These are phyloP conservation scores for Sebastes schlegelii DNA, from an alignment of 2,113 vertebrate species.

Conservation along the genomic window DNA sequence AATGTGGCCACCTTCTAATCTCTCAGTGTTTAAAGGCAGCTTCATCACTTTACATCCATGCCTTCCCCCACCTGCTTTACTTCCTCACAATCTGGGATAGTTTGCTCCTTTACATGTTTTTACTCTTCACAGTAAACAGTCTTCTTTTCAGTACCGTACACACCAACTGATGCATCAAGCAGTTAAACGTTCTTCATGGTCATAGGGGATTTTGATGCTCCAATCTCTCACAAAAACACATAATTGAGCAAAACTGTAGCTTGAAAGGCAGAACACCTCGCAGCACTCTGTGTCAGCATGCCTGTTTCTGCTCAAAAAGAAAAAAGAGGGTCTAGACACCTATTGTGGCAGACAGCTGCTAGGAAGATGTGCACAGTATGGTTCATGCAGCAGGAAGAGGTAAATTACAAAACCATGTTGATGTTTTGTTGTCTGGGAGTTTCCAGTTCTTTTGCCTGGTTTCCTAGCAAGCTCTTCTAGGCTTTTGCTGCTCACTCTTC, in stretches of 20 bases:
- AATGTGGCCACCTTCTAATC: constrained; percentile 37
- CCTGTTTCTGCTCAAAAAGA: constrained; percentile 26
- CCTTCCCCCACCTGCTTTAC: constrained; percentile 17
- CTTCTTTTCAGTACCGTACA: neutral
- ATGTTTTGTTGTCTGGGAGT: constrained; percentile 40
- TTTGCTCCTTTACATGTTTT: constrained; percentile 30
- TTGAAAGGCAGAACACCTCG: neutral
- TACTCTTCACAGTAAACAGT: constrained; percentile 13
- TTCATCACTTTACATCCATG: constrained; percentile 14
- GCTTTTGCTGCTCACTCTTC: neutral
- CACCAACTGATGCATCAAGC: constrained; percentile 16
- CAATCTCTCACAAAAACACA: constrained; percentile 28
- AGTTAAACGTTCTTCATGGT: constrained; percentile 15
- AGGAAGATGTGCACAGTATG: constrained; percentile 40
- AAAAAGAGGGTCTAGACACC: constrained; percentile 27
- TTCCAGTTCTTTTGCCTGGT: constrained; percentile 24
- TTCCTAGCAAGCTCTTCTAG: constrained; percentile 10
- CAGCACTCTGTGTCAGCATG: neutral
- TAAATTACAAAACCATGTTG: constrained; percentile 41
- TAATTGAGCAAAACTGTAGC: neutral
- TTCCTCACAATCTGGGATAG: constrained; percentile 27
- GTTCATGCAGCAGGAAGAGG: constrained; percentile 19
- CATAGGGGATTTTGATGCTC: constrained; percentile 16
- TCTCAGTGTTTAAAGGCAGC: constrained; percentile 34
- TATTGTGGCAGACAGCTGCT: constrained; percentile 54